phyloP scores from a whole-genome alignment of 1,140 invertebrate species.

The Scylla paramamosain region DNA sequence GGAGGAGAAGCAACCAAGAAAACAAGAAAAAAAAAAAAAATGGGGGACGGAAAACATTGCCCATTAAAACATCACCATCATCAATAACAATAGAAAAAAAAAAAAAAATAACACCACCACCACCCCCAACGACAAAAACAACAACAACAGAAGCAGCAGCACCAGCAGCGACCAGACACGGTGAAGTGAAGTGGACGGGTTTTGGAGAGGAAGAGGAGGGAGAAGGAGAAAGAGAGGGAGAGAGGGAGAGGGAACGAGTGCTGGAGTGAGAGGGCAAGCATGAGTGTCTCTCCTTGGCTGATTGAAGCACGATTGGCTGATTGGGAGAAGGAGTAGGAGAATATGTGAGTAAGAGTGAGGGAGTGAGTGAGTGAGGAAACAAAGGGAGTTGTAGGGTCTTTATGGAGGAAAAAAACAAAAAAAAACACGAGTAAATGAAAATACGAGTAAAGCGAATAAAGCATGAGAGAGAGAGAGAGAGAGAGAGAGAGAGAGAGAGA shows the following conservation, averaged over 20 bases:
- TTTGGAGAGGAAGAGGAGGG: neutral
- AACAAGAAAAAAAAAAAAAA: neutral
- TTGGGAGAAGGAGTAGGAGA: neutral
- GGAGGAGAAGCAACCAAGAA: neutral
- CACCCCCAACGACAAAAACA: no score
- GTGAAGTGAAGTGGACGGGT: neutral
- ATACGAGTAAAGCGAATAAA: no score
- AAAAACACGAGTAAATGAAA: no score
- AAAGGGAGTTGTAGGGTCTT: no score
- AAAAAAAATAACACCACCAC: no score
- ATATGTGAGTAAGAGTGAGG: no score
- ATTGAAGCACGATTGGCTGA: neutral
- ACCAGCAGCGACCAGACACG: neutral
- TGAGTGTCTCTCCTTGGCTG: neutral
- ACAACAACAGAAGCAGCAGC: no score
- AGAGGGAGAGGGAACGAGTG: neutral
- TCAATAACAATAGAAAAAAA: neutral
- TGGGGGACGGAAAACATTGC: neutral
- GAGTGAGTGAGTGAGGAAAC: no score
- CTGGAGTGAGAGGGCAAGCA: neutral
- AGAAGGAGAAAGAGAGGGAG: neutral
- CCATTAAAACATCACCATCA: neutral
- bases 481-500: constrained; percentile 2
- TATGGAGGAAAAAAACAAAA: no score
- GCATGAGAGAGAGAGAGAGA: neutral